These are phyloP conservation scores for Todiramphus saurophagus DNA, from an alignment of 2,113 vertebrate genomes.

Conservation along the genomic window DNA sequence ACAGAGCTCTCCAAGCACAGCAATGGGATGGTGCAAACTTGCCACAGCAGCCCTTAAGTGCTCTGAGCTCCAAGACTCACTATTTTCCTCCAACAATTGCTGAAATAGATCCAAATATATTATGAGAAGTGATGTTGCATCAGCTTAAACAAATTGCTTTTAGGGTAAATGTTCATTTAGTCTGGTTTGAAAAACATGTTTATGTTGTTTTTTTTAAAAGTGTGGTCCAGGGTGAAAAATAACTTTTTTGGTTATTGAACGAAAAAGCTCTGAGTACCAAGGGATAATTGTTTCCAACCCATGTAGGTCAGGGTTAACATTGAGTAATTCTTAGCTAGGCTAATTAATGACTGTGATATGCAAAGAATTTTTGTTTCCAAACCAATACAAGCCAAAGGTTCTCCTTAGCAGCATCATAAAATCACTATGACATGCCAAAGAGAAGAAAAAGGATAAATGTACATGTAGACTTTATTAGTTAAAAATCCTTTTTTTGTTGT, in stretches of 20 bases:
- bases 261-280: background rate
- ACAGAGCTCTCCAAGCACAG: background rate
- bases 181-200: background rate
- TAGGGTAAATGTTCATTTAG: background rate
- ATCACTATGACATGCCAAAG: background rate
- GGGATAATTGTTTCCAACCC: background rate
- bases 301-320: constrained; percentile 11
- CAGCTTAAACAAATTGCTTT: background rate
- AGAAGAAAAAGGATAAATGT: background rate
- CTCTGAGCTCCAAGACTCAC: background rate
- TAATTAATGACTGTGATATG: constrained; percentile 49
- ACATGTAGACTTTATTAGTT: background rate
- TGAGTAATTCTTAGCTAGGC: constrained; percentile 31
- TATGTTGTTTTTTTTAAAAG: background rate
- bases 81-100: constrained; percentile 5
- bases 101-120: constrained; percentile 31
- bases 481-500: background rate
- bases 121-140: background rate
- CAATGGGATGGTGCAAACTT: background rate
- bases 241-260: background rate
- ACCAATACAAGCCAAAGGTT: constrained; percentile 40
- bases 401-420: constrained; percentile 43
- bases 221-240: background rate
- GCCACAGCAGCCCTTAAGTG: background rate
- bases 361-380: constrained; percentile 59